Conservation (phyloP, 35 echinoderm and acorn worm genomes). For the Amphiura filiformis region DNA sequence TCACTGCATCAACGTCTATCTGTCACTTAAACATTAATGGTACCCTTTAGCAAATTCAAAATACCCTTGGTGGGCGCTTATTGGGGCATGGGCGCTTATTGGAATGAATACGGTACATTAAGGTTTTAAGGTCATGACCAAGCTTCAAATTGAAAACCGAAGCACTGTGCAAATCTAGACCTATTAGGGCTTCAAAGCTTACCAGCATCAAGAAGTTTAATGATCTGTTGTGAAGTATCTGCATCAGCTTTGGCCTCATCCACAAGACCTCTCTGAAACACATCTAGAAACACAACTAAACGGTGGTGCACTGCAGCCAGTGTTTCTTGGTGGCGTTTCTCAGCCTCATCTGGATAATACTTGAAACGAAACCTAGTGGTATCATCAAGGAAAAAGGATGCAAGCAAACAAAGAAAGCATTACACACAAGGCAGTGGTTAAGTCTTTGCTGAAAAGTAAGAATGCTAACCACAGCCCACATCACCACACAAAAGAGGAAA, state of each 20-base stretch:
- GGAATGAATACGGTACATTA: too few species aligned
- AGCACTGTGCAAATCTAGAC: too few species aligned
- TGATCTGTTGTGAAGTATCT: conserved; percentile 49
- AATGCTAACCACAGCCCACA: too few species aligned
- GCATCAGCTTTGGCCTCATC: conserved; percentile 39
- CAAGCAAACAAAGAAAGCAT: background rate
- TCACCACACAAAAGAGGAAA: too few species aligned
- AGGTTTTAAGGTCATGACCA: too few species aligned
- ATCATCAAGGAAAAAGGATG: background rate
- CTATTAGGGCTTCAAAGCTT: conserved; percentile 2
- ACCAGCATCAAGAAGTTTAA: conserved; percentile 84
- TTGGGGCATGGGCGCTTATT: too few species aligned
- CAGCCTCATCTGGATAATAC: conserved; percentile 79
- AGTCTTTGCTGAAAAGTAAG: too few species aligned
- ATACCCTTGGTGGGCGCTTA: too few species aligned
- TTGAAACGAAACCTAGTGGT: conserved; percentile 66
- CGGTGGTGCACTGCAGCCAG: conserved; percentile 48
- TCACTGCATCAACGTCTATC: too few species aligned
- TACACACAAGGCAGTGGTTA: conserved; percentile 1
- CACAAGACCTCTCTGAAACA: conserved; percentile 43
- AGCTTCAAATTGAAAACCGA: too few species aligned
- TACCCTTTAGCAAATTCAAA: too few species aligned
- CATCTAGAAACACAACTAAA: conserved; percentile 75
- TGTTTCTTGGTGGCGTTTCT: conserved; percentile 30
- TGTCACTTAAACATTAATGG: too few species aligned